Base-by-base conservation (phyloP, 2,797 vertebrate species). In the Leptatherina wallacei region DNA sequence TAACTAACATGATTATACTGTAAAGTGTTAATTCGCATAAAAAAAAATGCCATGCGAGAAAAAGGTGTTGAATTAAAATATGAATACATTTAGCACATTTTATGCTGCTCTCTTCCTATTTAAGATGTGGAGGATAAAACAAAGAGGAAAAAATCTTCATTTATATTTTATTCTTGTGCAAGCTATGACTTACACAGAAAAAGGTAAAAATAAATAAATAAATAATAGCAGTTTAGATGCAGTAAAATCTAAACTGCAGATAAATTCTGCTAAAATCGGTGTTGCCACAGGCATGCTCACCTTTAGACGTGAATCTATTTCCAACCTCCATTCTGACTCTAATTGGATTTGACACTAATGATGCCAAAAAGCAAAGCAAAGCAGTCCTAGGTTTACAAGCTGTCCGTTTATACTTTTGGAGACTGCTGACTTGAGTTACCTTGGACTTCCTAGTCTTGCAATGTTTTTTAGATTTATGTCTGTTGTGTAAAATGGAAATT, bases 271-370 rank as follows among this genome's bases (percentile, higher is more conserved):
- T 33, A 71, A 61, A 75, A 70, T 56, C 61, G 42, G 4, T 51
- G 58, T 81, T 63, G 85, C 89, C 87, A 71, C 33, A 69, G 81
- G 86, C 84, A 0, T 33, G 70, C 71, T 81, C 70, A 77, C 69
- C 78, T 81, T 84, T 88, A 70, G 38, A 62, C n/a, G 7, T 38
- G 32, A 74, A 67, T 89, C 75, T 83, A 82, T 88, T 87, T 85
- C 79, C 69, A 88, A 69, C 69, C 57, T 65, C 80, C 67, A 57
- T 33, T 70, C 75, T 88, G 86, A 91, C 11, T 33, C 72, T 89
- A 88, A 89, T 91, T 90, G 73, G 80, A 82, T 76, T 80, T 22
- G 87, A 91, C 90, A 73, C 72, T 90, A 92, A 92, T 90, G 87
- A 92, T 78, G 79, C 87, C 77, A 83, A 89, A 90, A 87, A 88